Conservation (phyloP, 2,797 vertebrate species). For the Leucoraja ocellata region DNA sequence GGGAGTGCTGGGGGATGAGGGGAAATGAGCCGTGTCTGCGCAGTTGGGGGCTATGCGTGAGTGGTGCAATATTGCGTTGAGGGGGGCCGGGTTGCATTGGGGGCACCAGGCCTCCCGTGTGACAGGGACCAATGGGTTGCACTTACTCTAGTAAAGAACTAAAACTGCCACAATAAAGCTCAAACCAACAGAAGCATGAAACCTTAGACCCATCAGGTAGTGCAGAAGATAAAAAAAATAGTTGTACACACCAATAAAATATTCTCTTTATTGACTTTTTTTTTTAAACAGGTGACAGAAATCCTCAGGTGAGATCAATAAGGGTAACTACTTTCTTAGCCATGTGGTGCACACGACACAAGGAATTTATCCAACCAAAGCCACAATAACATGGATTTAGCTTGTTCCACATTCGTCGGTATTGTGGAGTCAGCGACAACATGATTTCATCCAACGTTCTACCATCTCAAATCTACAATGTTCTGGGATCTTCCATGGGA, state of each 20-base stretch:
- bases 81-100: too few species aligned
- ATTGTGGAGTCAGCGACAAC: background rate
- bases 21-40: too few species aligned
- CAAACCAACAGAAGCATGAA: background rate
- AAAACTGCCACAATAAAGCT: background rate
- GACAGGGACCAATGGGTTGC: too few species aligned
- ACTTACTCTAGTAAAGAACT: background rate
- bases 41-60: too few species aligned
- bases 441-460: background rate
- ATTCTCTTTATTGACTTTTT: slow-evolving; percentile 36
- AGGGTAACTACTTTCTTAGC: background rate
- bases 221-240: background rate
- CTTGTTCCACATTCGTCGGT: background rate
- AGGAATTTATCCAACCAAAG: slow-evolving; percentile 21
- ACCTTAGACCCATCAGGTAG: background rate
- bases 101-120: too few species aligned
- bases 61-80: too few species aligned
- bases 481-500: background rate
- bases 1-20: too few species aligned
- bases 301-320: background rate
- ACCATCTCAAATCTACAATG: background rate
- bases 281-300: slow-evolving; percentile 27
- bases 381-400: background rate
- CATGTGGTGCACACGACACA: slow-evolving; percentile 24
- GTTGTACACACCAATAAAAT: slow-evolving; percentile 29